Evolutionary conservation across 2,113 vertebrate species (phyloP).

Genomic region (Phalacrocorax brasilianus): DNA sequence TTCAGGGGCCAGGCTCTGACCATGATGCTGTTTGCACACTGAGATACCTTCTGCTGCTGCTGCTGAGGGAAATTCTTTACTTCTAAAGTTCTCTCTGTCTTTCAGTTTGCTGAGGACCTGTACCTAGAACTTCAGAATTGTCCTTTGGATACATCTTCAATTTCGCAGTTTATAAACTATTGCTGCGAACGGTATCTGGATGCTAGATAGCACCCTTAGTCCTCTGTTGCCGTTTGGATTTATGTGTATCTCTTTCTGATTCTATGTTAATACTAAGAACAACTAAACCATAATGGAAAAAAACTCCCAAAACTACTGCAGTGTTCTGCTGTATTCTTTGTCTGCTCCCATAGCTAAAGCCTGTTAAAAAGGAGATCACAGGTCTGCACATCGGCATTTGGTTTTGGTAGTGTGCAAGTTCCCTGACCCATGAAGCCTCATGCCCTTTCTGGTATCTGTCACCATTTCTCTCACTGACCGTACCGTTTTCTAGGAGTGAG

Average conservation of each 20-base stretch:
- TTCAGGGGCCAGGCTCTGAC: neutral
- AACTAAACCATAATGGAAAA: neutral
- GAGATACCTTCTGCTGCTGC: neutral
- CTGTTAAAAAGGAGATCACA: neutral
- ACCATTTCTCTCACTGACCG: neutral
- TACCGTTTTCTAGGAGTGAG: neutral
- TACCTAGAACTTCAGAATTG: neutral
- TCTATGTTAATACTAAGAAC: neutral
- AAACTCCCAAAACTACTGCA: neutral
- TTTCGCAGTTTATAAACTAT: neutral
- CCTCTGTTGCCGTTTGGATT: neutral
- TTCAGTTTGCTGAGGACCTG: neutral
- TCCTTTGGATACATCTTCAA: neutral
- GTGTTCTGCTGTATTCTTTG: neutral
- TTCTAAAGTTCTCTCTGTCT: neutral
- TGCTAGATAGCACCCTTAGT: neutral
- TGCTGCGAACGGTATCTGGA: neutral
- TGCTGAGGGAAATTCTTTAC: neutral
- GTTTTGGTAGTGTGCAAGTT: neutral
- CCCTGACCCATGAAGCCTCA: neutral
- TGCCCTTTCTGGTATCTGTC: neutral
- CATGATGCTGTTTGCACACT: neutral
- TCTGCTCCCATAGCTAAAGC: neutral
- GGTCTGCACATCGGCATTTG: neutral
- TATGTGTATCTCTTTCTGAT: neutral